Base-by-base conservation (phyloP, 2,888 invertebrate genomes). In the Meiosimyza platycephala region DNA sequence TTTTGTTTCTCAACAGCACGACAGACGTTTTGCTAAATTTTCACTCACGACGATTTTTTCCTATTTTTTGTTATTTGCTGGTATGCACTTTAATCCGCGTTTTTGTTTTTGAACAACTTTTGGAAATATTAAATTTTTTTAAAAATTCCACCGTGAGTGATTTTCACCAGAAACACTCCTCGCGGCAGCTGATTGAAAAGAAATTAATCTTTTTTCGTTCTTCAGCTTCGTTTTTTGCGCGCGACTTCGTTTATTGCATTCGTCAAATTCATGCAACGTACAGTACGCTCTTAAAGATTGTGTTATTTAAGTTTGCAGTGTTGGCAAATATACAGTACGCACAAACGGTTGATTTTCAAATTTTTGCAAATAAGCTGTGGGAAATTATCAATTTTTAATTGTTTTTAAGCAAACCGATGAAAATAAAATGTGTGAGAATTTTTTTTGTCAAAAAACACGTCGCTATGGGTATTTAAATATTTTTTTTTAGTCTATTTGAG, bases 141-240 rank as follows among this genome's bases (percentile, higher is more conserved):
- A 40, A 7, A 9, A 40, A 3, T 6, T 57, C 28, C 12, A 28
- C 57, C 16, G 57, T 22, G 22, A 28, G 22, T 7, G 18, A 28
- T 18, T 22, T 16, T 57, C 51, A 15, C 15, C 40, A 40, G 47
- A 55, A 55, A 63, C 51, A 66, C 51, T 70, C 70, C 74, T 40
- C 71, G 64, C 48, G 71, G 59, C 75, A 71, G 68, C 22, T 71
- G 64, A 73, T 60, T 71, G 51, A 67, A 54, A 71, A 66, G 15
- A 67, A 73, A 73, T 75, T 59, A 71, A 59, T 67, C 47, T 40
- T 40, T 40, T 7, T 40, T 40, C 40, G 40, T 40, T 40, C 9
- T 40, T 7, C 40, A 55, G 22, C 22, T 22, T 18, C 67, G 55
- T 55, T 40, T 28, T 52, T 28, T 28, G 28, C 50, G 60, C n/a